Evolutionary conservation across 2,888 invertebrate genomes (phyloP), one percentile per base, ranked within the genome.

Genomic region (Ornithoptera priamus): DNA sequence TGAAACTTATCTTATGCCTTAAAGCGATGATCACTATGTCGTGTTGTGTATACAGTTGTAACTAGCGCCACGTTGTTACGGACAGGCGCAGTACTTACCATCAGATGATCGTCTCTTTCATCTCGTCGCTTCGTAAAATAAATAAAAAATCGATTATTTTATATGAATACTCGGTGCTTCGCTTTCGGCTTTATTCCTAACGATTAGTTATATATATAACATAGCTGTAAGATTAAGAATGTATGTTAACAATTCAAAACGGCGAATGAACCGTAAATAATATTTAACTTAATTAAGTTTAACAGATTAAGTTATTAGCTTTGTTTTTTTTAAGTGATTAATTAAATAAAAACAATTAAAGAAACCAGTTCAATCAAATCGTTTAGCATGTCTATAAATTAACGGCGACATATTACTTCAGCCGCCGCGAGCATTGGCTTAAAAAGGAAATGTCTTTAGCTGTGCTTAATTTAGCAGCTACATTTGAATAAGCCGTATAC

Each of bases 371-470:
- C 22, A 24, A 69, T 61, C 36, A 7, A 53, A 60, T 36, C 20
- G 30, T 30, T 30, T 30, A 53, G 15, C 18, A 68, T 39, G 22
- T 17, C 56, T 4, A 69, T 69, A 61, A 65, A 65, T 69, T 61
- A 20, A 6, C 59, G 58, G 22, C 36, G 42, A 59, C 50, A 22
- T 53, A 64, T 64, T 53, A 30, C 62, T 60, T 46, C 50, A 7
- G 63, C 8, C 22, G 17, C 66, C 22, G 46, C 46, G n/a, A 30
- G 53, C 17, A 46, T 62, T 60, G 39, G n/a, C 64, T 64, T n/a
- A 60, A 63, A 64, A 64, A 64, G 68, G 68, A 46, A 56, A 68
- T 30, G 58, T 62, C 59, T 68, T 63, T 59, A 64, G 59, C 59
- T 22, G 39, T 36, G 60, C 36, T 65, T 60, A 69, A 60, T 60